Conservation (phyloP, 2,888 invertebrate species). For the Aleiodes testaceus region DNA sequence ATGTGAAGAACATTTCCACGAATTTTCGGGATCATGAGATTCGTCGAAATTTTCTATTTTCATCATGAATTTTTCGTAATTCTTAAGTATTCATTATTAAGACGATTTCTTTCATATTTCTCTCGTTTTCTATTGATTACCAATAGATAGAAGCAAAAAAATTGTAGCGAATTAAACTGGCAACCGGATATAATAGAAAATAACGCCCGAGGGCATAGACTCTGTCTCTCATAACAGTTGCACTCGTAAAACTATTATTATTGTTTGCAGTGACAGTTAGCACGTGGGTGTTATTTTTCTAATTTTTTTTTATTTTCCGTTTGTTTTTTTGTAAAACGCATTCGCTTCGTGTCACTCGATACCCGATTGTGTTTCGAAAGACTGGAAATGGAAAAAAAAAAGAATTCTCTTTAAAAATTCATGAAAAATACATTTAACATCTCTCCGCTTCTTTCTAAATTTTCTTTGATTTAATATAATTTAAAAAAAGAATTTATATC, state of each 20-base stretch:
- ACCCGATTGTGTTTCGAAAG: not conserved
- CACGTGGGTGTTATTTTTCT: constrained; percentile 42
- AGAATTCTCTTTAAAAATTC: no score
- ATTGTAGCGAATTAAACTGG: not conserved
- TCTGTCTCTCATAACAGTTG: no score
- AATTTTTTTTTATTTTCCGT: not conserved
- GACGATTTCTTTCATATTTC: no score
- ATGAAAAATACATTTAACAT: no score
- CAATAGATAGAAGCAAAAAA: not conserved
- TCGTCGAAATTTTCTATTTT: no score
- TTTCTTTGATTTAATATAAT: constrained; percentile 11
- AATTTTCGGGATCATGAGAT: no score
- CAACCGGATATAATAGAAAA: constrained; percentile 34
- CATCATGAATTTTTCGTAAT: no score
- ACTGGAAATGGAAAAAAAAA: no score
- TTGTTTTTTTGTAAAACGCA: constrained; percentile 4
- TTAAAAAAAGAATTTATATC: not conserved
- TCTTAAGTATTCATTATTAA: no score
- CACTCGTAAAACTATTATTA: constrained; percentile 3
- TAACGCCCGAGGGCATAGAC: constrained; percentile 34
- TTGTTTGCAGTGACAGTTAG: constrained; percentile 44
- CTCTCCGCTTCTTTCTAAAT: not conserved
- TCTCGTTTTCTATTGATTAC: not conserved
- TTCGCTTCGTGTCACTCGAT: constrained; percentile 34
- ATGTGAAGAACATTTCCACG: no score